phyloP scores from a whole-genome alignment of 1,140 invertebrate genomes.

The Cyclargus thomasi region DNA sequence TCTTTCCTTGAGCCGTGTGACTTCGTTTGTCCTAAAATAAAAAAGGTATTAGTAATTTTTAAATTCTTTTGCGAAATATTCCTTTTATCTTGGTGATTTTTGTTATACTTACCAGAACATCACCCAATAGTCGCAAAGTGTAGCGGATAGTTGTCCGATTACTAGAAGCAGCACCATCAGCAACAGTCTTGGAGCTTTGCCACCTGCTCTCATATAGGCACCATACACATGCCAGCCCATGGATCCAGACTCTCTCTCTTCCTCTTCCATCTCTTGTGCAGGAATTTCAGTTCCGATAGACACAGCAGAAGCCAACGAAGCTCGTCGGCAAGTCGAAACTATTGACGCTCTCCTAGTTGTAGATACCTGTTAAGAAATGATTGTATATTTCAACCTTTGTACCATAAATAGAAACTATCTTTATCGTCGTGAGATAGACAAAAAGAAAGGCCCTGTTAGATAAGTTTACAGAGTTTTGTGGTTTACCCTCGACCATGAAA shows the following conservation, averaged over 20 bases:
- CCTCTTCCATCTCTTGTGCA: constrained; percentile 68
- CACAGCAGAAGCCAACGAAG: constrained; percentile 51
- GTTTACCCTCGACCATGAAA: not conserved
- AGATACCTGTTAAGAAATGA: not conserved
- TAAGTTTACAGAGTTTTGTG: no score
- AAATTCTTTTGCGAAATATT: not conserved
- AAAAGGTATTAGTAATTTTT: not conserved
- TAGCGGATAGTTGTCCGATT: constrained; percentile 68
- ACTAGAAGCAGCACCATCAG: constrained; percentile 67
- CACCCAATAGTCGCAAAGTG: constrained; percentile 73
- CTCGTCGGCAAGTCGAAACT: constrained; percentile 52
- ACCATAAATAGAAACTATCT: no score
- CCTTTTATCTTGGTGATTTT: not conserved
- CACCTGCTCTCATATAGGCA: constrained; percentile 66
- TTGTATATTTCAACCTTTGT: not conserved
- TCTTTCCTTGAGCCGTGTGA: constrained; percentile 55
- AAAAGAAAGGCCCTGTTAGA: no score
- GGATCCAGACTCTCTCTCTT: constrained; percentile 71
- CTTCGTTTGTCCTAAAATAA: constrained; percentile 61
- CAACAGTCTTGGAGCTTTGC: constrained; percentile 43
- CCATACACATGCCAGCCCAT: constrained; percentile 68
- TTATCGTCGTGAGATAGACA: no score
- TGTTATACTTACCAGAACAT: constrained; percentile 63
- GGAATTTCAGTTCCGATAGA: constrained; percentile 52
- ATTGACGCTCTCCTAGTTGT: not conserved